Base-by-base conservation (phyloP, 2,888 invertebrate genomes). In the Onthophagus sagittarius region DNA sequence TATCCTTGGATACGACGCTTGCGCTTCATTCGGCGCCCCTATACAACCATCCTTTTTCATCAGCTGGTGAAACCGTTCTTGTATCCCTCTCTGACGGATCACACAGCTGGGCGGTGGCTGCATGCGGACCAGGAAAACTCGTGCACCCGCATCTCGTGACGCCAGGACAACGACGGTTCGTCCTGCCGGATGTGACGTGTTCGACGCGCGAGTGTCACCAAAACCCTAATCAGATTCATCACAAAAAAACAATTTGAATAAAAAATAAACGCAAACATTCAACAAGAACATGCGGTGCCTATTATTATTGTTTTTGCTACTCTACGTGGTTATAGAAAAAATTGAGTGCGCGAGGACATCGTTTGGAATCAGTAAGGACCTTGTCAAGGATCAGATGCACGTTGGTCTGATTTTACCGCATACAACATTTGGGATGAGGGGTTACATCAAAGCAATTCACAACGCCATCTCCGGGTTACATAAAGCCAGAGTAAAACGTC, bases 371-470 rank as follows among this genome's bases (percentile, higher is more conserved):
- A 67, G 70, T 5, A 75, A 77, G 69, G 77, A 75, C 23, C 31
- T 71, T n/a, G 62, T 75, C 6, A 78, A 77, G 72, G 80, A 82
- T 69, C 83, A 82, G 74, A 82, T 90, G 72, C 87, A 87, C 78
- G 86, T 90, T 75, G 90, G 90, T 3, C 84, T 91, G 31, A 87
- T 91, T 63, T 85, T 91, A 77, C 91, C 91, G 1, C 86, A 90
- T 79, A 90, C 89, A 32, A 89, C 85, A 81, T 91, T 91, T 82
- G 88, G 88, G 4, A 90, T 89, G 76, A 88, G 93, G 5, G 91
- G 91, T 79, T 93, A 93, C 84, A 88, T 88, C 73, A 86, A 88
- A 70, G 90, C 91, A 71, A 90, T 92, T 78, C 90, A 89, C 82
- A 88, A 86, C 72, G 91, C 91, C 6, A 88, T 92, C 69, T 83